Percentiles rank a stretch among this genome's conserved stretches.
Conservation (phyloP, 2,888 invertebrate genomes). For the Eupithecia dodoneata region DNA sequence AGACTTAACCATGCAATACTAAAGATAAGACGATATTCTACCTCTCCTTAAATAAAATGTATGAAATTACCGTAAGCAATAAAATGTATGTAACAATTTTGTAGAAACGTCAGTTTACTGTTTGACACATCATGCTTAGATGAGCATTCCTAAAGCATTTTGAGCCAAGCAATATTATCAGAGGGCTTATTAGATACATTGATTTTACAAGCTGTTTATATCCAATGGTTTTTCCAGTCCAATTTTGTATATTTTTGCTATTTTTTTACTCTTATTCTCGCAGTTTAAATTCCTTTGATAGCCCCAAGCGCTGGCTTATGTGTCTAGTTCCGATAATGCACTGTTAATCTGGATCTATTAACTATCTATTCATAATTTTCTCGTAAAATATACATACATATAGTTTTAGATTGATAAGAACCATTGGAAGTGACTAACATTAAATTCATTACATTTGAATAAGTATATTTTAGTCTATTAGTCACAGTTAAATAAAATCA, state of each 20-base stretch:
- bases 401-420: constrained; percentile 18
- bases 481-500: constrained; percentile 45
- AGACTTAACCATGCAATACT: constrained; percentile 18
- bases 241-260: constrained; percentile 37
- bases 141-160: constrained; percentile 69
- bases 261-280: background rate
- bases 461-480: constrained; percentile 1
- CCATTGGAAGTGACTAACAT: constrained; percentile 29
- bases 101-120: constrained; percentile 50
- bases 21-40: constrained; percentile 20
- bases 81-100: constrained; percentile 25
- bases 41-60: constrained; percentile 27
- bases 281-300: background rate
- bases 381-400: background rate
- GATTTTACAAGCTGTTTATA: constrained; percentile 36
- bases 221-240: constrained; percentile 36
- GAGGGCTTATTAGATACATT: constrained; percentile 48
- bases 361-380: background rate
- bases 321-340: background rate
- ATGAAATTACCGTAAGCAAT: constrained; percentile 30
- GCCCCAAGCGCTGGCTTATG: background rate
- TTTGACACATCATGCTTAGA: constrained; percentile 57
- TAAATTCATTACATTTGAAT: constrained; percentile 4
- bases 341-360: background rate
- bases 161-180: constrained; percentile 55